A percentile compares a stretch with the other conserved stretches of the same genome.
These are phyloP conservation scores for Hyles lineata DNA, from an alignment of 2,888 invertebrate species.

Conservation along the genomic window DNA sequence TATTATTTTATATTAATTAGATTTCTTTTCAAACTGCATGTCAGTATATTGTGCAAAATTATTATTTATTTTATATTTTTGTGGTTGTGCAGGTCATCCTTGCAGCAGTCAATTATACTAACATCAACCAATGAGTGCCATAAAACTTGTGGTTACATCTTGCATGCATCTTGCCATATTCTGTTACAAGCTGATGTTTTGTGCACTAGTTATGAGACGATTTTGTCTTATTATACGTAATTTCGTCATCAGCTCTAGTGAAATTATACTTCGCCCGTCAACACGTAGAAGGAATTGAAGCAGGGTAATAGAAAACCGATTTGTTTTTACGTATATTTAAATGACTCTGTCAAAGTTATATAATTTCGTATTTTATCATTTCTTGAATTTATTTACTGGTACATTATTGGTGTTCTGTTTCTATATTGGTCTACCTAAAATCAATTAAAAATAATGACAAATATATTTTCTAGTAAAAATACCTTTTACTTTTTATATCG, in stretches of 20 bases:
- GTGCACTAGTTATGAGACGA: too few relatives aligned
- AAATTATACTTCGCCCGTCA: too few relatives aligned
- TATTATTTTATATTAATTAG: neutral
- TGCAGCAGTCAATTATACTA: too few relatives aligned
- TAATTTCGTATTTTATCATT: constrained; percentile 1
- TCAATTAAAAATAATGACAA: constrained; percentile 1
- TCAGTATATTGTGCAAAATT: neutral
- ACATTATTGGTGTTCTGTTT: constrained; percentile 7
- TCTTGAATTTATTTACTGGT: neutral
- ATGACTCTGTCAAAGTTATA: constrained; percentile 22
- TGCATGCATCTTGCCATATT: too few relatives aligned
- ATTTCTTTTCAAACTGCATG: neutral
- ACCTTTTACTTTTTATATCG: constrained; percentile 10
- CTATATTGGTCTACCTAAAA: neutral
- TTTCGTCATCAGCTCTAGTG: too few relatives aligned
- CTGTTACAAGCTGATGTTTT: too few relatives aligned
- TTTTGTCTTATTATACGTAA: too few relatives aligned
- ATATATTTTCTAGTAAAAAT: constrained; percentile 22
- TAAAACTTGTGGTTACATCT: too few relatives aligned
- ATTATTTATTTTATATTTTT: too few relatives aligned
- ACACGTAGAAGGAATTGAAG: neutral
- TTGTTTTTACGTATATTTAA: constrained; percentile 21
- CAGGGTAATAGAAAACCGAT: constrained; percentile 17
- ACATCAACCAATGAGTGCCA: too few relatives aligned
- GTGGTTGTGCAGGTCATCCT: too few relatives aligned